Base-by-base conservation (phyloP, 1,140 invertebrate genomes). In the Lordiphosa mommai region DNA sequence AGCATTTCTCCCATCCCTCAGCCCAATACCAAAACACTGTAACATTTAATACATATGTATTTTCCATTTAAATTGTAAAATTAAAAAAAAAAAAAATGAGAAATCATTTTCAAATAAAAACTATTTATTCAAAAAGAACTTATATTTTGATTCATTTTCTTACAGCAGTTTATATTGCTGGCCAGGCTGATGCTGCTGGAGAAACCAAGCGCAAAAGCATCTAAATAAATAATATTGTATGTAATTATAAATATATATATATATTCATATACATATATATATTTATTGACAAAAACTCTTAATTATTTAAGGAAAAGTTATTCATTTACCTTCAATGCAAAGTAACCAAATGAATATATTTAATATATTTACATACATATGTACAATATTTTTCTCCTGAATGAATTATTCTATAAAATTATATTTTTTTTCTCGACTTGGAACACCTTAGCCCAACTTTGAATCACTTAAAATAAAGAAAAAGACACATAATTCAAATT, bases 61-160 rank as follows among this genome's bases (percentile, higher is more conserved):
- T 80, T 82, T 84, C 72, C 68, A 72, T 84, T 85, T 68, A 84
- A 84, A 59, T 84, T 84, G 77, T 84, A 85, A 84, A 84, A 85
- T 84, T 84, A 66, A 65, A 53, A 76, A 73, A 46, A 48, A 52
- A 61, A 43, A 56, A 57, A 71, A 74, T 69, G 51, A 44, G 67
- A 66, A 64, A 61, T 47, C 64, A 74, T 71, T 84, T 84, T 84
- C 74, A 74, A 84, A 84, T 84, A 84, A 84, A 82, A 84, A 77
- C 68, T 85, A 85, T 84, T 84, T 84, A 84, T 84, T 84, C 77
- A 84, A 84, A 84, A 84, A 72, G 84, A 84, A 59, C 23, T 40
- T 52, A 64, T 34, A 52, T 69, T 70, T 70, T 49, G 36, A 44
- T 57, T 49, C 40, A 63, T 79, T 69, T 64, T 41, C 50, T 63